phyloP scores from a whole-genome alignment of 2,113 vertebrate genomes.

The Xenopus borealis region DNA sequence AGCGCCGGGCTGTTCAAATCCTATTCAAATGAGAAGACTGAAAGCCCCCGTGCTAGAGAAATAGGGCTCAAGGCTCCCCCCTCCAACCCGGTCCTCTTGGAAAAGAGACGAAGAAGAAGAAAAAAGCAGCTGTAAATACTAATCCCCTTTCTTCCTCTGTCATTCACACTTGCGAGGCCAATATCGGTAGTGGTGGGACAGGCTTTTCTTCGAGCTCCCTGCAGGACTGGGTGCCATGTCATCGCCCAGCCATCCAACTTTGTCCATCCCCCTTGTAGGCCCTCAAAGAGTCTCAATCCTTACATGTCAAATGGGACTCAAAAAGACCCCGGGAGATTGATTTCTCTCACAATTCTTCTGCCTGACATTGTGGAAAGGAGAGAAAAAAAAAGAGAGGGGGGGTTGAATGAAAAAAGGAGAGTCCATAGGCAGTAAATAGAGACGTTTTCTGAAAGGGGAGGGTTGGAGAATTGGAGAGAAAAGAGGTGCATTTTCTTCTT shows the following conservation, averaged over 20 bases:
- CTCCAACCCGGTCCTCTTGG: slow-evolving; percentile 42
- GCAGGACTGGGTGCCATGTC: slow-evolving; percentile 62
- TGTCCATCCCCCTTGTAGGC: slow-evolving; percentile 76
- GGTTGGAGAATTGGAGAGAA: slow-evolving; percentile 51
- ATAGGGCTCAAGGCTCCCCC: slow-evolving; percentile 37
- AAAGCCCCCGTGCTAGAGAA: slow-evolving; percentile 52
- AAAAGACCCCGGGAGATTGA: slow-evolving; percentile 91
- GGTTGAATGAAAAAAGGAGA: slow-evolving; percentile 80
- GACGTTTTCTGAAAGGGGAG: slow-evolving; percentile 84
- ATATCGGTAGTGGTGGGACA: slow-evolving; percentile 51
- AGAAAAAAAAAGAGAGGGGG: slow-evolving; percentile 46
- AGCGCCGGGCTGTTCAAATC: slow-evolving; percentile 77
- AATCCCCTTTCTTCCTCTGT: slow-evolving; percentile 81
- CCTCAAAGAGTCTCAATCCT: slow-evolving; percentile 72
- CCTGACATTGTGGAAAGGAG: slow-evolving; percentile 77
- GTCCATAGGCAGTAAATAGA: slow-evolving; percentile 83
- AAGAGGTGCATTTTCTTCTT: slow-evolving; percentile 76
- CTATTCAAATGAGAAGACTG: slow-evolving; percentile 62
- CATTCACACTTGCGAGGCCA: slow-evolving; percentile 74
- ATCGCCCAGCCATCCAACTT: slow-evolving; percentile 63
- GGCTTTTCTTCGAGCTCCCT: slow-evolving; percentile 60
- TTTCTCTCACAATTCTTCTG: slow-evolving; percentile 86
- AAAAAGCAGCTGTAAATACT: slow-evolving; percentile 75
- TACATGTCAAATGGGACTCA: slow-evolving; percentile 87
- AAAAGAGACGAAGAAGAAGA: too few species aligned